Evolutionary conservation across 2,797 vertebrate species (phyloP), one percentile per base, ranked within the genome.

Genomic region (Molossus molossus): DNA sequence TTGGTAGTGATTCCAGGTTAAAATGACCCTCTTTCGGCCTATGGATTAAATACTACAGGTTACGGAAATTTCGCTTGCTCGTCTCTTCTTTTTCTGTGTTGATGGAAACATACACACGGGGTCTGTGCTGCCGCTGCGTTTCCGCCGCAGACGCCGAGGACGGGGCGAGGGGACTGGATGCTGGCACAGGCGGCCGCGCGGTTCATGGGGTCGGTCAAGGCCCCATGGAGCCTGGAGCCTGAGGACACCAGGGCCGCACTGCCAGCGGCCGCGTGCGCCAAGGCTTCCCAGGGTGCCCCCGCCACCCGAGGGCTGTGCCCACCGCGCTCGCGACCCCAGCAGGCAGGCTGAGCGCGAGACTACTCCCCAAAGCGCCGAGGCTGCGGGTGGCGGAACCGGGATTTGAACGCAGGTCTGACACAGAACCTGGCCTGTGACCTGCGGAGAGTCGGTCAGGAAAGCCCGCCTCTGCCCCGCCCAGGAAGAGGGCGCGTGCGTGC

Each of bases 81-180:
- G n/a, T 12, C 76, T 79, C 73, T 58, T 75, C 13, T n/a, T 85
- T 73, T 40, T 53, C 62, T 77, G 72, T n/a, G 60, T 13, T 50
- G 72, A 27, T 23, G 25, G 57, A 45, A 45, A n/a, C 9, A 62
- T 33, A 14, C 60, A 20, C 25, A 80, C 67, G n/a, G 33, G 37
- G 33, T 40, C 23, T 33, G 9, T 14, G 40, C 33, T 37, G 6
- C 8, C 5, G 50, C 53, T 17, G 5, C 8, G 29, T 20, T n/a
- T 70, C 48, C 45, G 64, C 25, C n/a, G 21, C 0, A 25, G 9
- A 40, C 0, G 37, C 21, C 37, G 69, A 53, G 82, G 13, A 84
- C 18, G n/a, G 0, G 7, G 20, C 55, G 57, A n/a, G 15, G 58
- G 37, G n/a, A 53, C 3, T 0, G 40, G 81, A 4, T 17, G 20